These are phyloP conservation scores for Actinia tenebrosa DNA, from an alignment of 64 coral and sea anemone genomes.

Conservation along the genomic window DNA sequence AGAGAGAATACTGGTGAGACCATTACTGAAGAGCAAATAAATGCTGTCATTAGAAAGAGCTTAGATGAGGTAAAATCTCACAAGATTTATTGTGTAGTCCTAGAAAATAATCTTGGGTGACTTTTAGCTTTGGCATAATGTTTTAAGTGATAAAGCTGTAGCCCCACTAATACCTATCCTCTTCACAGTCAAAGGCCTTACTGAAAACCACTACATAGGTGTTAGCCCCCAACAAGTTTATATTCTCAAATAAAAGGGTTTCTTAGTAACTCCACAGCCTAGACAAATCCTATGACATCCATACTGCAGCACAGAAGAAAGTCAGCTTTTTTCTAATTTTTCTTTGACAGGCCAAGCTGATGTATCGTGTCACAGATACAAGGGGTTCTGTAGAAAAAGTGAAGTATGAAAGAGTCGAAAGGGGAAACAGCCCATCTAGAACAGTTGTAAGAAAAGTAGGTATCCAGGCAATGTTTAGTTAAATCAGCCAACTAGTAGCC, in stretches of 20 bases:
- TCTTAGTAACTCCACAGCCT: too few species aligned
- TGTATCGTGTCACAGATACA: constrained; percentile 54
- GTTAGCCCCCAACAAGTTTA: too few species aligned
- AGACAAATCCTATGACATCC: too few species aligned
- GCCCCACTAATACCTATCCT: too few species aligned
- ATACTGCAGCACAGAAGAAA: too few species aligned
- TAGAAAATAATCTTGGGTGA: too few species aligned
- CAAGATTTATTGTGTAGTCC: not conserved
- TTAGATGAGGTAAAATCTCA: constrained; percentile 74
- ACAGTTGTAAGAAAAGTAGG: constrained; percentile 68
- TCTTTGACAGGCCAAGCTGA: constrained; percentile 6
- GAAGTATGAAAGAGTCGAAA: constrained; percentile 57
- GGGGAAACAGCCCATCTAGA: constrained; percentile 65
- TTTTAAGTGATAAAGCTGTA: too few species aligned
- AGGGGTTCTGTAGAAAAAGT: constrained; percentile 73
- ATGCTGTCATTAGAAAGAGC: constrained; percentile 75
- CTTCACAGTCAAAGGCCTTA: too few species aligned
- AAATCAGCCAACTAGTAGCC: not conserved
- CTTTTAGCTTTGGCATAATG: too few species aligned
- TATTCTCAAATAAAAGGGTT: too few species aligned
- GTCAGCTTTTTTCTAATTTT: not conserved
- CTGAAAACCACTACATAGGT: too few species aligned
- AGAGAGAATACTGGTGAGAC: constrained; percentile 95
- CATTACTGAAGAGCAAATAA: constrained; percentile 89
- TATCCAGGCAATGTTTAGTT: not conserved